These are phyloP conservation scores for Trichoplusia ni DNA, from an alignment of 1,140 invertebrate species.

Conservation along the genomic window DNA sequence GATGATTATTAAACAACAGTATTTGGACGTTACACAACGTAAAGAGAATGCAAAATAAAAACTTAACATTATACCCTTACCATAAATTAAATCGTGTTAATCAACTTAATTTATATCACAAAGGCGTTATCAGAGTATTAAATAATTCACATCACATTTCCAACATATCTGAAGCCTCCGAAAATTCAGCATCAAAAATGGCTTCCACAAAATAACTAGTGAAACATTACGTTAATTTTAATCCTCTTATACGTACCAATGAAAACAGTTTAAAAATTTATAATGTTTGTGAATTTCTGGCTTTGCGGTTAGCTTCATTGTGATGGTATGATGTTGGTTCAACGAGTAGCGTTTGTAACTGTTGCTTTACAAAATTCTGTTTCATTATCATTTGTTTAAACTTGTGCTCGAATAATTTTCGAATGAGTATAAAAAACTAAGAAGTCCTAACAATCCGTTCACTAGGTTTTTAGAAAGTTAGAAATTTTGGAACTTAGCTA, in stretches of 20 bases:
- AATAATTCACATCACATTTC: neutral
- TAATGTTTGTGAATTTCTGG: neutral
- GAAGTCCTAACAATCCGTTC: too few species aligned
- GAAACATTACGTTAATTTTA: slow-evolving; percentile 8
- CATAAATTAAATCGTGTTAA: too few species aligned
- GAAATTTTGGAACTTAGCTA: too few species aligned
- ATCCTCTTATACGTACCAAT: slow-evolving; percentile 1
- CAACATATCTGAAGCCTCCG: too few species aligned
- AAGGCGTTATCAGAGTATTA: neutral
- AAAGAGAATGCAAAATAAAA: too few species aligned
- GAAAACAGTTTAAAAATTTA: slow-evolving; percentile 1
- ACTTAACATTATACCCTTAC: too few species aligned
- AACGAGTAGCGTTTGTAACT: neutral
- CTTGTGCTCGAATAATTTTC: too few species aligned
- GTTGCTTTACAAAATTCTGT: neutral
- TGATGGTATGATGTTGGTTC: neutral
- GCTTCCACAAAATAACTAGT: neutral
- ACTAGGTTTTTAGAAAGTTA: too few species aligned
- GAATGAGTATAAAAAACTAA: too few species aligned
- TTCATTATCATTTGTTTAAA: neutral
- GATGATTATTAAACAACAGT: too few species aligned
- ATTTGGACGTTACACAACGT: too few species aligned
- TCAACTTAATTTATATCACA: too few species aligned
- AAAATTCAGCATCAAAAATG: slow-evolving; percentile 1
- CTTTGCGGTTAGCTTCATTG: neutral